Percentiles rank a stretch among this genome's conserved stretches.
These are phyloP conservation scores for Caenorhabditis drosophilae DNA, from an alignment of 2,888 invertebrate genomes.

Conservation along the genomic window DNA sequence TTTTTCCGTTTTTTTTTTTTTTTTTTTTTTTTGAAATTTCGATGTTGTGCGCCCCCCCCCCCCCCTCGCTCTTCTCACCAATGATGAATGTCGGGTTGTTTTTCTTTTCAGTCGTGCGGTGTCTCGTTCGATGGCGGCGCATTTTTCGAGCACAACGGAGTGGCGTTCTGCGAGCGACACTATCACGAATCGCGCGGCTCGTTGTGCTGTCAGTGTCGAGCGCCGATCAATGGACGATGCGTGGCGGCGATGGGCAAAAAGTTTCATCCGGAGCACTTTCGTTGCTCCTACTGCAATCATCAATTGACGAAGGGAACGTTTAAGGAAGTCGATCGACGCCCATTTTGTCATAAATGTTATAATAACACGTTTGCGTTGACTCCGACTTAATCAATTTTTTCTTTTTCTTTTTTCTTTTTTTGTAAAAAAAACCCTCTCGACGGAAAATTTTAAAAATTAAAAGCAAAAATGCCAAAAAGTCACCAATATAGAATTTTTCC, in stretches of 20 bases:
- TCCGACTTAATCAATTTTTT: conserved; percentile 29
- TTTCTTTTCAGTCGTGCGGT: conserved; percentile 80
- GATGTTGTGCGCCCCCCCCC: too few species aligned
- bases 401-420: conserved; percentile 3
- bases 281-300: conserved; percentile 94
- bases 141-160: conserved; percentile 97
- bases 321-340: conserved; percentile 97
- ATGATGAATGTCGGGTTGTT: too few species aligned
- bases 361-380: conserved; percentile 76
- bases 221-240: conserved; percentile 77
- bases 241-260: conserved; percentile 99
- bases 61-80: too few species aligned
- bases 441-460: too few species aligned
- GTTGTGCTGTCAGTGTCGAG: conserved; percentile 76
- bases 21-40: too few species aligned
- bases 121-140: conserved; percentile 95
- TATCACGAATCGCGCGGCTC: conserved; percentile 96
- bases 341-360: conserved; percentile 96
- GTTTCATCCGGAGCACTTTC: conserved; percentile 99
- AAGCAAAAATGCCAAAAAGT: too few species aligned
- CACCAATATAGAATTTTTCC: too few species aligned
- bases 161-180: conserved; percentile 97
- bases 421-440: not conserved
- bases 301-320: conserved; percentile 98
- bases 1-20: not conserved